A percentile compares a stretch with the other conserved stretches of the same genome.
Conservation (phyloP, 2,888 invertebrate genomes). For the Sarcophaga caerulescens region DNA sequence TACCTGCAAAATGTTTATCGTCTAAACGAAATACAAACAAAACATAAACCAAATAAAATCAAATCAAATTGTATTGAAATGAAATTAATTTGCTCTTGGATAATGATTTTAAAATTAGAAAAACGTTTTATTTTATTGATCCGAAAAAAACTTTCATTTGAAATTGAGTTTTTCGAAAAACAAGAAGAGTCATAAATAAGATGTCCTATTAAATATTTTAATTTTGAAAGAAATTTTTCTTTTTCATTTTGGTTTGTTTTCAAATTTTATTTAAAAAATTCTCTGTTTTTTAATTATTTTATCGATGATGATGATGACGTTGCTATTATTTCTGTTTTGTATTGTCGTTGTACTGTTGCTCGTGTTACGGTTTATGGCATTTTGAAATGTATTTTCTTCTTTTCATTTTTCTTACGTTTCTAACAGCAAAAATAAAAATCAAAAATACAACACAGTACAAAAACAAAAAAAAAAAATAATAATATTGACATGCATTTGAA, state of each 20-base stretch:
- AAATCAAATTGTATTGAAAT: neutral
- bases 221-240: neutral
- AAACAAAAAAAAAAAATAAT: conserved; percentile 15
- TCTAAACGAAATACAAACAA: neutral
- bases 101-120: neutral
- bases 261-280: neutral
- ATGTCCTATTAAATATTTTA: neutral
- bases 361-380: neutral
- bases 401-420: no score
- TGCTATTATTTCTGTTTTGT: neutral
- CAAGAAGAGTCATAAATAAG: neutral
- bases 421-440: neutral
- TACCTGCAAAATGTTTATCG: conserved; percentile 27
- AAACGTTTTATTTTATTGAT: neutral
- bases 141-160: neutral
- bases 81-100: no score
- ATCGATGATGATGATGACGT: conserved; percentile 23
- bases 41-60: neutral
- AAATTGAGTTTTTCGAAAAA: neutral
- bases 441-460: no score
- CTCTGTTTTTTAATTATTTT: neutral
- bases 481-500: conserved; percentile 56
- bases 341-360: neutral
- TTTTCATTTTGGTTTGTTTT: neutral
- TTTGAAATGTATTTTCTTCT: no score